Base-by-base conservation (phyloP, 2,888 invertebrate species). In the Koerneria pararmatus region DNA sequence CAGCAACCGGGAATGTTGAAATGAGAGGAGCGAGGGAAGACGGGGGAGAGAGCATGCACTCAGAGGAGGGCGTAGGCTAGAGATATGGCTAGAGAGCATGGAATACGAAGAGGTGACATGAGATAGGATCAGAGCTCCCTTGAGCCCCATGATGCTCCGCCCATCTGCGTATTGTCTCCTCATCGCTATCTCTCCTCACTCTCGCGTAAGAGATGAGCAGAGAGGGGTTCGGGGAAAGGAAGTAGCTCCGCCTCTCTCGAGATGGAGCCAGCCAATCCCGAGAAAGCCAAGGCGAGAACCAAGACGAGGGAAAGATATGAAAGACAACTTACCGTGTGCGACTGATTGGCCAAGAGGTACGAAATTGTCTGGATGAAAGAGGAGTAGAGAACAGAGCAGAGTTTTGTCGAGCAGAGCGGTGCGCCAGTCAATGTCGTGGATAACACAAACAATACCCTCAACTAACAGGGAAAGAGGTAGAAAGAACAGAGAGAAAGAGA, bases 381-480 rank as follows among this genome's bases (percentile, higher is more conserved):
- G 35, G 24, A 57, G 31, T 1, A 22, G 27, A 56, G 8, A 15
- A 15, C 11, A 41, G 15, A 11, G 15, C 15, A 8, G 41, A 41
- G 8, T 41, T 41, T 41, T 41, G 11, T 11, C 8, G 41, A 41
- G n/a, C 15, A 11, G 41, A 41, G 41, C 41, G 24, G 4, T 32
- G 35, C 19, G 24, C n/a, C 22, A 8, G 54, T 35, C 34, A 57
- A n/a, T 35, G 35, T 5, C 57, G 37, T 4, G 24, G 53, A 53
- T 53, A 11, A 3, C 22, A 41, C n/a, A n/a, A n/a, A n/a, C n/a
- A n/a, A n/a, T n/a, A n/a, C n/a, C n/a, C n/a, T n/a, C n/a, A n/a
- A n/a, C n/a, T n/a, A 58, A 41, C 58, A 46, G 58, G 58, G 46
- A 58, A 35, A 15, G 37, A 34, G 37, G 37, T 41, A 24, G 58